Evolutionary conservation across 2,888 invertebrate genomes (phyloP), one percentile per base, ranked within the genome.

Genomic region (Saturnia pavonia): DNA sequence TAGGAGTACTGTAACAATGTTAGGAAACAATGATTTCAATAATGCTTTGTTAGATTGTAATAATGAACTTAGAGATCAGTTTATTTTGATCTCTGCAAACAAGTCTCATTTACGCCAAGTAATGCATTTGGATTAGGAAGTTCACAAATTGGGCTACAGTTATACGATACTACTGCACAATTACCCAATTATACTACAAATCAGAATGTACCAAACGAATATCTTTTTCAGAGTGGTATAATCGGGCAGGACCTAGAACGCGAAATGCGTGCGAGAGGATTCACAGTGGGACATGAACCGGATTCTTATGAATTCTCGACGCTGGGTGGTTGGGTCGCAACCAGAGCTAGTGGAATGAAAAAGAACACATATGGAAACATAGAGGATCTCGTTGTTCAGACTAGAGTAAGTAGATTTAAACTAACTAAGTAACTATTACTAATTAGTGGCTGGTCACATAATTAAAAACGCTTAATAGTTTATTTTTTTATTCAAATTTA

Each of bases 291-390:
- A 0, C 99, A 99, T 87, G 99, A 99, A 86, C 99, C 99, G 0
- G 99, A 99, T 86, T 99, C 99, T 1, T 98, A 98, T 89, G 99
- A 99, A 91, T 99, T 99, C 92, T 98, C 98, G 1, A 97, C 98
- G 19, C 95, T 99, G 1, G 99, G 99, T 8, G 99, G 99, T 0
- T 99, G 99, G 99, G 98, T 99, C 67, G 98, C 99, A 3, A 99
- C 99, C 0, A 92, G 99, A 69, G 99, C 99, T 0, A 98, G 98
- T n/a, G 99, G 99, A 70, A 99, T 99, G 99, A 99, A 99, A 94
- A 99, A 99, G 90, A 99, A 99, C 88, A 96, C 97, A 0, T 99
- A 99, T 79, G 99, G 99, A 0, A 99, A 99, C 85, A 99, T 99
- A 74, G 99, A 99, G 88, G 99, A 99, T 85, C 94, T 99, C 68